A percentile compares a stretch with the other conserved stretches of the same genome.
phyloP scores from a whole-genome alignment of 2,113 vertebrate genomes.

The Synodontis membranacea region DNA sequence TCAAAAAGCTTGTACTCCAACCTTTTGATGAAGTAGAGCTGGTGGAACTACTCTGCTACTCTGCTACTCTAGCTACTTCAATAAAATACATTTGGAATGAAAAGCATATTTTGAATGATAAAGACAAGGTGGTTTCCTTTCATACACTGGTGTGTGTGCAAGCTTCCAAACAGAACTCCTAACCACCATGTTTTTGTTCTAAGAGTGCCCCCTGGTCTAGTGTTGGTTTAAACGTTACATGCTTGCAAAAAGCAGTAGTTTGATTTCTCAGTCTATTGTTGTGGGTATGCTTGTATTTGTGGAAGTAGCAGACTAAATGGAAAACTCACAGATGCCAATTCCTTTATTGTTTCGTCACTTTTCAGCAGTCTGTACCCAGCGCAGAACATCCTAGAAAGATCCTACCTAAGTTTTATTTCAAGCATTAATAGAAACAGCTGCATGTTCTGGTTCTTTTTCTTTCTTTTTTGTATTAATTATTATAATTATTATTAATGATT shows the following conservation, averaged over 20 bases:
- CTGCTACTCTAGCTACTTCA: too few relatives aligned
- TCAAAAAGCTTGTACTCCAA: conserved; percentile 28
- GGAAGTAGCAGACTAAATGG: neutral
- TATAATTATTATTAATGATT: too few relatives aligned
- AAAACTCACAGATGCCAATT: neutral
- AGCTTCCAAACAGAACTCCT: neutral
- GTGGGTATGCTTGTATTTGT: neutral
- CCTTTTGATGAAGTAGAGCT: conserved; percentile 32
- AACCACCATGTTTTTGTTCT: neutral
- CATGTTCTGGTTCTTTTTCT: too few relatives aligned
- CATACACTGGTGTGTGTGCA: neutral
- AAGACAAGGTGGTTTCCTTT: neutral
- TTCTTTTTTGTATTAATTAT: neutral
- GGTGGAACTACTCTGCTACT: too few relatives aligned
- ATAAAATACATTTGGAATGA: neutral
- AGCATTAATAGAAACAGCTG: too few relatives aligned
- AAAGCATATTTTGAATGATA: neutral
- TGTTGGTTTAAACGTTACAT: neutral
- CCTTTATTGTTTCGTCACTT: neutral
- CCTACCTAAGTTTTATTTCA: too few relatives aligned
- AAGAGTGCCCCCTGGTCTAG: neutral
- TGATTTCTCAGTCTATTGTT: neutral
- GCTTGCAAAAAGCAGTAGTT: neutral
- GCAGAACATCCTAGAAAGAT: neutral
- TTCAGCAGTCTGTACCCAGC: neutral